Evolutionary conservation across 1,140 invertebrate genomes (phyloP), one percentile per base, ranked within the genome.

Genomic region (Hyles vespertilio): DNA sequence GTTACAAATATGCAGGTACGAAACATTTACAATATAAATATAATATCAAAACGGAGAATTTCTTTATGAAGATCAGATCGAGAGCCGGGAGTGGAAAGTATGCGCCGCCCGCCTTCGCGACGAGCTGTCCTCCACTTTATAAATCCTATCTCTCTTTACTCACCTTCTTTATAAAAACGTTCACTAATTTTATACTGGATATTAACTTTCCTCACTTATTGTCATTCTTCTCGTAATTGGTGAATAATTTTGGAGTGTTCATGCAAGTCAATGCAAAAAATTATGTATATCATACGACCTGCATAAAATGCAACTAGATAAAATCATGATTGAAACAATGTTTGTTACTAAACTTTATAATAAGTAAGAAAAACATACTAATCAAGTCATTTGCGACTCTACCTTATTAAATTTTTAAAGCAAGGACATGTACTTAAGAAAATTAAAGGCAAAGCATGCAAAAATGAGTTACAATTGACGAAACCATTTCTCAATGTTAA

Each of bases 21-120:
- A 81, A 78, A 85, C 70, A 80, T 80, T 84, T 78, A 87, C 76
- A 84, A 83, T 82, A 85, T 81, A 85, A 87, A 84, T 87, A 88
- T 88, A 86, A 88, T 86, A 86, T 86, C 81, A 86, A 88, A 88
- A 86, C 78, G 81, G 77, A 83, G 85, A 88, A 88, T 88, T 88
- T 88, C 79, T 80, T 88, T 88, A 88, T 88, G 85, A 88, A 88
- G 83, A 88, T 84, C 81, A 74, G 85, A 79, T 84, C 80, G 74
- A 63, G 72, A 80, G 72, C 60, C 62, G 65, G 71, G 77, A 79
- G 77, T 73, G 80, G 74, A 75, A 83, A 87, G 79, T 84, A 88
- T 86, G 81, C 80, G 73, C 64, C 63, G 59, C 56, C 59, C 56
- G 53, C 63, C 63, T 60, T 57, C 62, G 47, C 58, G 62, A 60